Base-by-base conservation (phyloP, 2,113 vertebrate genomes). In the Bufo gargarizans region DNA sequence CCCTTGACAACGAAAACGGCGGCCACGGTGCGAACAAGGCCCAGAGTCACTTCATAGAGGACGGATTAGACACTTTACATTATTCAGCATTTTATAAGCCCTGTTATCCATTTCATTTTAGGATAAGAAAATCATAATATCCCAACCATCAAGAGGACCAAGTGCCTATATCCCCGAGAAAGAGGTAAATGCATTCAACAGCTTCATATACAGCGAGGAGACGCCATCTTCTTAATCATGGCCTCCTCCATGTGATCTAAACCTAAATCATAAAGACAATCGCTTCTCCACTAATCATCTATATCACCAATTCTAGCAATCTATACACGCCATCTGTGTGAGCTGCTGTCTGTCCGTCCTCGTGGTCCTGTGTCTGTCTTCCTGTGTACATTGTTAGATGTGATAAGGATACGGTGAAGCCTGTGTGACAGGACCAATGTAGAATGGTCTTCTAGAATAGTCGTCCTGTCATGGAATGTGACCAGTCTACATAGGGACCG, bases 81-180 rank as follows among this genome's bases (percentile, higher is more conserved):
- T 16, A 67, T 33, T 43, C 56, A 89, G 6, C 80, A 33, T 87
- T 20, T 33, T 82, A 72, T 74, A 82, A 71, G 88, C 84, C 33
- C 78, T 89, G 69, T 90, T 90, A n/a, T 86, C 11, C 85, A 77
- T 88, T 92, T 91, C 87, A 79, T 89, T 91, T 69, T 88, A 97
- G 96, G 95, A 96, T 86, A 96, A 95, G 90, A 94, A 93, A 91
- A 94, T 94, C 22, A 92, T 94, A 91, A 93, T 95, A 45, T 94
- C 94, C 88, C 94, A 93, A 0, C 95, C 95, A 0, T 63, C 94
- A 94, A 95, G 94, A 94, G 96, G 96, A 94, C 96, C 96, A 95
- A 96, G 96, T 95, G 95, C 96, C 95, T 97, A 96, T 94, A 96
- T 97, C 92, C 96, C 96, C 92, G 95, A 96, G 91, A 96, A 96